These are phyloP conservation scores for Drosophila neotestacea DNA, from an alignment of 2,888 invertebrate genomes.

Conservation along the genomic window DNA sequence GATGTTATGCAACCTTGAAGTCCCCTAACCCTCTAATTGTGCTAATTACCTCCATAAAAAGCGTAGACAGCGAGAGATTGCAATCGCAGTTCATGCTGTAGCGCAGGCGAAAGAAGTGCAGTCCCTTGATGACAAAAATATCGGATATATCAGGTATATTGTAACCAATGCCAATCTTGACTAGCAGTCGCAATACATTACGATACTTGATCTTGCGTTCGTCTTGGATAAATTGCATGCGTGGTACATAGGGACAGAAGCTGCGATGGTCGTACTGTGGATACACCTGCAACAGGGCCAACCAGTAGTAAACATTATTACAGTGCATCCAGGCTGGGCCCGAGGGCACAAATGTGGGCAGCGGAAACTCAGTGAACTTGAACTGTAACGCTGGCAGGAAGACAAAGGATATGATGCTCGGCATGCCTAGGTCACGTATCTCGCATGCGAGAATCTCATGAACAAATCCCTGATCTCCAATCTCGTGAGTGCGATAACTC, in stretches of 20 bases:
- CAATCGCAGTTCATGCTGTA: constrained; percentile 61
- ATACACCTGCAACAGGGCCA: constrained; percentile 62
- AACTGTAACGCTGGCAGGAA: constrained; percentile 64
- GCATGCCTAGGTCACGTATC: constrained; percentile 49
- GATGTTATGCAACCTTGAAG: too few species aligned
- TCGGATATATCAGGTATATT: constrained; percentile 58
- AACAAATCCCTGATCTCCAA: constrained; percentile 67
- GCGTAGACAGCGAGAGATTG: constrained; percentile 52
- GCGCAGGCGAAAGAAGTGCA: constrained; percentile 62
- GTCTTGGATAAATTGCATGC: constrained; percentile 55
- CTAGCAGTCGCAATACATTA: constrained; percentile 56
- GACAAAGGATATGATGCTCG: constrained; percentile 62
- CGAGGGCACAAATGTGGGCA: constrained; percentile 55
- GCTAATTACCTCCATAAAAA: constrained; percentile 54
- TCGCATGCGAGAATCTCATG: constrained; percentile 65
- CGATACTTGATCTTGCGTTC: constrained; percentile 65
- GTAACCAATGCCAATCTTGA: constrained; percentile 57
- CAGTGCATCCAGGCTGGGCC: constrained; percentile 57
- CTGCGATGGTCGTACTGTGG: constrained; percentile 58
- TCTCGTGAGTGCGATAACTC: constrained; percentile 61
- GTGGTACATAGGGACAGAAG: constrained; percentile 67
- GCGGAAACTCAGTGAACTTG: constrained; percentile 46
- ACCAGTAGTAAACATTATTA: constrained; percentile 48
- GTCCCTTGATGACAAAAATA: constrained; percentile 59
- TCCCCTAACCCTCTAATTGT: too few species aligned